Conservation (phyloP, 2,888 invertebrate genomes). For the Melipona bicolor region DNA sequence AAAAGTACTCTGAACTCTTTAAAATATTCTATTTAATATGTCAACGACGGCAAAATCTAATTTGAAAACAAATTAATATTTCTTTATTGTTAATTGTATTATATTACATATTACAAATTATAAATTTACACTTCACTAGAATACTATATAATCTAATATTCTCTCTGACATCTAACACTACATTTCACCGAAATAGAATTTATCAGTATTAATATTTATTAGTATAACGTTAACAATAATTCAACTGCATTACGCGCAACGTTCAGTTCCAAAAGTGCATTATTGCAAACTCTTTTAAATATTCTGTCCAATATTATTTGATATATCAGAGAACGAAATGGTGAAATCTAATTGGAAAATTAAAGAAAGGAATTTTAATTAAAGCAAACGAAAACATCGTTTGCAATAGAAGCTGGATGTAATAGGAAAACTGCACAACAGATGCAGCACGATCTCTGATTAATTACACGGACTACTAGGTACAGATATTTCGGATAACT, state of each 20-base stretch:
- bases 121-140: no score
- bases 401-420: background rate
- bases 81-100: no score
- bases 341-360: background rate
- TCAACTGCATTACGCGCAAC: no score
- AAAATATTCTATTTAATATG: background rate
- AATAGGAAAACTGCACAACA: background rate
- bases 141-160: no score
- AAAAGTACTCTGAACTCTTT: background rate
- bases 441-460: background rate
- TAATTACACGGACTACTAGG: slow-evolving; percentile 41
- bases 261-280: no score
- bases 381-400: background rate
- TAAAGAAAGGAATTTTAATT: background rate
- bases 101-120: no score
- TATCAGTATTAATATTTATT: no score
- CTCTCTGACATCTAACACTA: no score
- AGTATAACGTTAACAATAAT: no score
- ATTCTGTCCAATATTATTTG: background rate
- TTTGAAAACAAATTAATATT: no score
- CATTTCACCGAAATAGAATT: no score
- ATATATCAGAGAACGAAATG: background rate
- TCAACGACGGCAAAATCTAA: no score
- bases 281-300: background rate
- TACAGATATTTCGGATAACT: slow-evolving; percentile 32